Conservation (phyloP, 2,113 vertebrate species). For the Mormyrus iriodes region DNA sequence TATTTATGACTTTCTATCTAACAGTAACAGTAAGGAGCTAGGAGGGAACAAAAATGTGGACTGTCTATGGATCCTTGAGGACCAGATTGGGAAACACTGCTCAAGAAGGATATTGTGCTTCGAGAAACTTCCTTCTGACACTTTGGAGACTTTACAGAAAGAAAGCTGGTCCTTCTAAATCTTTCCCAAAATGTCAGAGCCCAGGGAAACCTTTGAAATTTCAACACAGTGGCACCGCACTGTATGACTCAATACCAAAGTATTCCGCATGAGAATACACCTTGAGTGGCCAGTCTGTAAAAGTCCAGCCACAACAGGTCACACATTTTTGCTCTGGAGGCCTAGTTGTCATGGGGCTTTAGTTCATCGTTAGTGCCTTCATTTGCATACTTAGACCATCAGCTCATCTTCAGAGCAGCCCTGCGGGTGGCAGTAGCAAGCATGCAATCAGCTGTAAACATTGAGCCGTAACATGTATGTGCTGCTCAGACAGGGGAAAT, state of each 20-base stretch:
- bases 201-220: not conserved
- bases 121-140: not conserved
- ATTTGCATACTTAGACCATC: not conserved
- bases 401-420: not conserved
- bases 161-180: not conserved
- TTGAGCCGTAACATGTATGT: not conserved
- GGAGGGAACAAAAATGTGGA: not conserved
- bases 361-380: not conserved
- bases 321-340: not conserved
- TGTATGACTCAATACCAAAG: not conserved
- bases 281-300: not conserved
- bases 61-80: not conserved
- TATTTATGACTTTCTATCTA: not conserved
- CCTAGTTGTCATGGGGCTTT: not conserved
- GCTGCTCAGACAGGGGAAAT: not conserved
- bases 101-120: not conserved
- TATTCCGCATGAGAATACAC: not conserved
- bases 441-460: not conserved
- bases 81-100: not conserved
- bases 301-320: not conserved
- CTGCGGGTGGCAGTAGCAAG: not conserved
- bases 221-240: not conserved
- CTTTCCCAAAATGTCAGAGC: not conserved
- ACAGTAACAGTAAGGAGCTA: not conserved
- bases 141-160: not conserved